phyloP scores from a whole-genome alignment of 1,140 invertebrate genomes.

The Drosophila auraria region DNA sequence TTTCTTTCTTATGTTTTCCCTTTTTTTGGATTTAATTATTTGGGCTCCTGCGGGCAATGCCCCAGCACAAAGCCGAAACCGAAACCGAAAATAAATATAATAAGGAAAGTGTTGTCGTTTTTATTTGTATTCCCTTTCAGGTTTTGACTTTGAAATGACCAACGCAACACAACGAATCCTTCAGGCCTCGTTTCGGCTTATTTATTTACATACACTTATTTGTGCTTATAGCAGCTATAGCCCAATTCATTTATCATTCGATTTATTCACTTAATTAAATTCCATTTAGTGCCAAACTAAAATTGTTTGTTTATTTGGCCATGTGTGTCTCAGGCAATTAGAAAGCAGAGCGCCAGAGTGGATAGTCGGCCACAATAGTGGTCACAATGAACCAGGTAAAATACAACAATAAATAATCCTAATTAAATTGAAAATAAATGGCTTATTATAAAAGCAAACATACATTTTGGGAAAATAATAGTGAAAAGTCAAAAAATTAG shows the following conservation, averaged over 20 bases:
- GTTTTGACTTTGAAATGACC: constrained; percentile 34
- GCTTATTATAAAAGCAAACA: constrained; percentile 4
- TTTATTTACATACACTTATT: constrained; percentile 16
- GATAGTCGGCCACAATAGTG: constrained; percentile 2
- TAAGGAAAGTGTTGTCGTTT: constrained; percentile 50
- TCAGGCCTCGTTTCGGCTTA: background rate
- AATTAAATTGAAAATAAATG: background rate
- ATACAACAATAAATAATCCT: constrained; percentile 21
- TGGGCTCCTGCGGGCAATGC: constrained; percentile 45
- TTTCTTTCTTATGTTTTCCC: constrained; percentile 32
- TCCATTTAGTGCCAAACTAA: constrained; percentile 26
- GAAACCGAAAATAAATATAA: constrained; percentile 27
- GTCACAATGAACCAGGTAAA: constrained; percentile 9
- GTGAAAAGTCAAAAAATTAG: background rate
- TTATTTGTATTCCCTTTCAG: constrained; percentile 46
- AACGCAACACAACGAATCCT: constrained; percentile 7
- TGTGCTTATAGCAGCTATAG: background rate
- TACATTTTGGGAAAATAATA: constrained; percentile 1
- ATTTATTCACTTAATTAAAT: constrained; percentile 47
- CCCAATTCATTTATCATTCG: constrained; percentile 22
- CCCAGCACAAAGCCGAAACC: constrained; percentile 9
- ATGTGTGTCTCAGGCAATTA: constrained; percentile 34
- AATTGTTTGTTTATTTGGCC: constrained; percentile 39
- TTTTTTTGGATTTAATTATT: constrained; percentile 49
- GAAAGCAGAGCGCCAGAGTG: background rate